These are phyloP conservation scores for Ichneumoninae sp. DNA, from an alignment of 2,888 invertebrate species.

Conservation along the genomic window DNA sequence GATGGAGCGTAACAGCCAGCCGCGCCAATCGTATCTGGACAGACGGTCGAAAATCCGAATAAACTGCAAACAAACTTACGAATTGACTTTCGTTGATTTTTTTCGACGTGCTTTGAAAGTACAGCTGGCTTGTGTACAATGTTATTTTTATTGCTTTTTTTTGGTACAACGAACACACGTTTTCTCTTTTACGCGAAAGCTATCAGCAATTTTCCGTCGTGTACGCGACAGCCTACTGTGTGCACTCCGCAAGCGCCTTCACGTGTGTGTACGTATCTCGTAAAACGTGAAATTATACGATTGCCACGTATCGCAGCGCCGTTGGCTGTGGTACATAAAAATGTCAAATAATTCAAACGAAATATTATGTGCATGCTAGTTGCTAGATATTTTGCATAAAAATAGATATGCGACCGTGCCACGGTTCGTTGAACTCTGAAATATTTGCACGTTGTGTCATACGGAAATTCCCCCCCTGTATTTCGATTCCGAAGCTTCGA, in stretches of 20 bases:
- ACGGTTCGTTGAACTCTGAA: background rate
- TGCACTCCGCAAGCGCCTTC: background rate
- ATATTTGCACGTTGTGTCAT: background rate
- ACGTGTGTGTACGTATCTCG: background rate
- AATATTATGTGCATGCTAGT: background rate
- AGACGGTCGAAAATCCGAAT: background rate
- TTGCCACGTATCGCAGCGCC: conserved; percentile 30
- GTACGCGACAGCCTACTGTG: background rate
- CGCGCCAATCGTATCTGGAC: no score
- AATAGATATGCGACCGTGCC: background rate
- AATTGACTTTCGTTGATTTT: background rate
- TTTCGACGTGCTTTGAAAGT: background rate
- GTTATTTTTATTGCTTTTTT: background rate
- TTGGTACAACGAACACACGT: background rate
- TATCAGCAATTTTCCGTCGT: background rate
- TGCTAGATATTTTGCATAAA: background rate
- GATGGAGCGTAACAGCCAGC: no score
- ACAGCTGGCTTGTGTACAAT: no score
- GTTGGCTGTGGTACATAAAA: conserved; percentile 33
- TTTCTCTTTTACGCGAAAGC: background rate
- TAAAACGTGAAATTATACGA: conserved; percentile 24
- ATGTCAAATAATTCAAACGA: conserved; percentile 32
- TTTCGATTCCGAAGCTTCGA: background rate
- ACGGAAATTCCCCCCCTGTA: background rate
- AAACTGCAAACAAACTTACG: background rate